A percentile compares a stretch with the other conserved stretches of the same genome.
Conservation (phyloP, 2,113 vertebrate species). For the Sylvietta virens region DNA sequence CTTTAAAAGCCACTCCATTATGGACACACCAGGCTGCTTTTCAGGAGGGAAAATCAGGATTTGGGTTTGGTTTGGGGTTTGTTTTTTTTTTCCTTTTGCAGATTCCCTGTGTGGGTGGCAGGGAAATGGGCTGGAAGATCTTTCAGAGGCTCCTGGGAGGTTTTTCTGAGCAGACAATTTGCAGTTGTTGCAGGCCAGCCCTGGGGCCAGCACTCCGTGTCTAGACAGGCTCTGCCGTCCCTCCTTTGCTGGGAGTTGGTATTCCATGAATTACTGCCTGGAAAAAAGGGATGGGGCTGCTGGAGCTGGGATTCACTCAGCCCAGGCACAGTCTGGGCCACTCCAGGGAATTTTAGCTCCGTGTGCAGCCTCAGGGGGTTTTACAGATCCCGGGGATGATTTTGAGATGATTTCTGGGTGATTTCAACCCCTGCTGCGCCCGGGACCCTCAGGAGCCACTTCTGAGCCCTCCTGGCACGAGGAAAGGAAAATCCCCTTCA, state of each 20-base stretch:
- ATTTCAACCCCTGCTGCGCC: not conserved
- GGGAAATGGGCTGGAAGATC: not conserved
- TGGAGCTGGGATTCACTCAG: rapidly evolving
- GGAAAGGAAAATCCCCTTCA: not conserved
- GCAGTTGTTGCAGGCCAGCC: not conserved
- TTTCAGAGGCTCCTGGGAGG: not conserved
- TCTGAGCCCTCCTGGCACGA: rapidly evolving
- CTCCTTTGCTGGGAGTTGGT: not conserved
- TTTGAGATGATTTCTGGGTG: not conserved
- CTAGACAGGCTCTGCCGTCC: not conserved
- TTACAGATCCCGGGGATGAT: not conserved
- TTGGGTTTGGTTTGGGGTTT: not conserved
- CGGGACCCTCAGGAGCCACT: not conserved
- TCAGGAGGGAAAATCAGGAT: not conserved
- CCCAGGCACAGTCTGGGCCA: too few species aligned
- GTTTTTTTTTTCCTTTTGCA: not conserved
- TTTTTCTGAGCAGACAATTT: not conserved
- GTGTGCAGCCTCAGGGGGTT: not conserved
- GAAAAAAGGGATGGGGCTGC: not conserved
- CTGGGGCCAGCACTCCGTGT: not conserved
- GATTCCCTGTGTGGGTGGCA: not conserved
- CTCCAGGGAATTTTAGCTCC: rapidly evolving
- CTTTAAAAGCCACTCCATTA: not conserved
- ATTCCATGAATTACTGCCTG: not conserved
- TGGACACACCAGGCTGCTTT: not conserved